Base-by-base conservation (phyloP, 2,888 invertebrate species). In the Synanthedon andrenaeformis region DNA sequence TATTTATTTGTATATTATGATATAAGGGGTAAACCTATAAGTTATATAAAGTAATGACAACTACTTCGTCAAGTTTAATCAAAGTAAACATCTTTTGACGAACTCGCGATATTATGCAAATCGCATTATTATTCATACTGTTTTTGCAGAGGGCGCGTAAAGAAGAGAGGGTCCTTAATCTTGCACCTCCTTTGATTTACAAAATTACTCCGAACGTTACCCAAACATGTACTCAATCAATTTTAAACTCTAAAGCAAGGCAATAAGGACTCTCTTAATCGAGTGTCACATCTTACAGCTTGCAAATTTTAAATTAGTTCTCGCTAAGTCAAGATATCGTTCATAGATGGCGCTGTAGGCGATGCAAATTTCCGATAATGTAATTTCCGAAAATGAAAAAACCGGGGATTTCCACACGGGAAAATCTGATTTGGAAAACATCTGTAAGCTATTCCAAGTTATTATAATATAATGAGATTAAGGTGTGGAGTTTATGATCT, bases 51-150 rank as follows among this genome's bases (percentile, higher is more conserved):
- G 4, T 45, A 13, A 12, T 13, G 12, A 45, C 67, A 73, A 76
- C 75, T 75, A 74, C 69, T 67, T 68, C 62, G 59, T 63, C 60
- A 58, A 57, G 58, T 67, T 70, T 78, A 79, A 82, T 79, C 76
- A 80, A 82, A 80, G 79, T 75, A 83, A 82, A 83, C 76, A 82
- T 73, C 68, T 73, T 76, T 69, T 75, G 76, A 79, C 68, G 71
- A 70, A 68, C 76, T 74, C 65, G 67, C 71, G 74, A 82, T 82
- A 82, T 84, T 84, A 86, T 86, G 86, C 79, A 79, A 82, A 85
- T 85, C 71, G 70, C 65, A 83, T 85, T 86, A 86, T 85, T 85
- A 86, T 85, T 85, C 86, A 86, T 84, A 79, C 77, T 83, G 85
- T 85, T 84, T 86, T 84, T 82, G 76, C 72, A 77, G 72, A 85